Evolutionary conservation across 2,113 vertebrate species (phyloP).

Genomic region (Proteles cristata): DNA sequence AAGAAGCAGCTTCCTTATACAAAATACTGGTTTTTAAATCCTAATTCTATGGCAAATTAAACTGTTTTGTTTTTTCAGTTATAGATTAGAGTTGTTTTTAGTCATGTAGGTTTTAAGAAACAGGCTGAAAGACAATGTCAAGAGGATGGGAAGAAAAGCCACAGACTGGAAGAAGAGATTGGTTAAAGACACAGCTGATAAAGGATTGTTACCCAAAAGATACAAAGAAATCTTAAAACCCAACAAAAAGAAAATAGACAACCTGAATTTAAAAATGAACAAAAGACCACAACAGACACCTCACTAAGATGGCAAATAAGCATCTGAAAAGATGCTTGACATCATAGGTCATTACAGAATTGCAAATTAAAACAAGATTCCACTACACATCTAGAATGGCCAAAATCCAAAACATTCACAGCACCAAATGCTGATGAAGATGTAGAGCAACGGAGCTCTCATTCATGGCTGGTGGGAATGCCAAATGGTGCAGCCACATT

Average conservation of each 20-base stretch:
- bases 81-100: constrained; percentile 30
- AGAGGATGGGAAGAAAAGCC: constrained; percentile 22
- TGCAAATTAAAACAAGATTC: constrained; percentile 8
- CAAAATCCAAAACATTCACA: neutral
- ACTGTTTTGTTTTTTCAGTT: neutral
- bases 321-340: neutral
- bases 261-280: neutral
- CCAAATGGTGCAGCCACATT: neutral
- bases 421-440: neutral
- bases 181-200: neutral
- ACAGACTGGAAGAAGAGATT: neutral
- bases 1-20: constrained; percentile 8
- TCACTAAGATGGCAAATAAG: neutral
- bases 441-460: neutral
- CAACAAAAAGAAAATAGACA: neutral
- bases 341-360: neutral
- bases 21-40: constrained; percentile 17
- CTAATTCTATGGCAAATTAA: constrained; percentile 17
- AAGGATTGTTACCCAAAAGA: neutral
- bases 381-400: neutral
- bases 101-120: constrained; percentile 27
- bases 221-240: constrained; percentile 16
- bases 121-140: neutral
- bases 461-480: neutral
- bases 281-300: neutral